These are phyloP conservation scores for Onychostoma macrolepis DNA, from an alignment of 2,113 vertebrate species.

Conservation along the genomic window DNA sequence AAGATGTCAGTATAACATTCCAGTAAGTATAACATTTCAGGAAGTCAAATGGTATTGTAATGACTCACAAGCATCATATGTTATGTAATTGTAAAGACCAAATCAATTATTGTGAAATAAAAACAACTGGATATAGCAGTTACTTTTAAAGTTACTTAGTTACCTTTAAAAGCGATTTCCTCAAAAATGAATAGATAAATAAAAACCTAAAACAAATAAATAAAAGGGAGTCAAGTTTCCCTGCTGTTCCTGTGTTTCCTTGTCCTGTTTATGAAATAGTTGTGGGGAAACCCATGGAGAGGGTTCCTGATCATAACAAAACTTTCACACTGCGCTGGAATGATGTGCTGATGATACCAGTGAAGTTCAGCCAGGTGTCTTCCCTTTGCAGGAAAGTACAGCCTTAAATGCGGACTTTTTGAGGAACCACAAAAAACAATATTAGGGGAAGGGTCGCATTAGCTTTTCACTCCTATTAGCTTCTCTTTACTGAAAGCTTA, in stretches of 20 bases:
- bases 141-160: no score
- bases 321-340: background rate
- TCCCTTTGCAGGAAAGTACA: slow-evolving; percentile 34
- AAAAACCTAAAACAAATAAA: background rate
- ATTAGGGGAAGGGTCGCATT: background rate
- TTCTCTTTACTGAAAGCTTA: background rate
- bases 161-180: background rate
- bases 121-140: background rate
- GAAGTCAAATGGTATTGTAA: background rate
- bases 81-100: background rate
- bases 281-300: slow-evolving; percentile 29
- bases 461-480: background rate
- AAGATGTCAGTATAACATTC: background rate
- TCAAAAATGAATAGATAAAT: background rate
- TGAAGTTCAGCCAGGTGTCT: slow-evolving; percentile 9
- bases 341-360: background rate
- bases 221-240: background rate
- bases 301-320: slow-evolving; percentile 19
- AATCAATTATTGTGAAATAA: background rate
- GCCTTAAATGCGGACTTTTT: slow-evolving; percentile 4
- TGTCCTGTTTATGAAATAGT: background rate
- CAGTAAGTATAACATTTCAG: background rate
- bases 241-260: background rate
- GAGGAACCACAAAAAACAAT: slow-evolving; percentile 20
- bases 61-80: background rate